Percentiles rank a stretch among this genome's conserved stretches.
These are phyloP conservation scores for Dinomys branickii DNA, from an alignment of 2,113 vertebrate genomes.

Conservation along the genomic window DNA sequence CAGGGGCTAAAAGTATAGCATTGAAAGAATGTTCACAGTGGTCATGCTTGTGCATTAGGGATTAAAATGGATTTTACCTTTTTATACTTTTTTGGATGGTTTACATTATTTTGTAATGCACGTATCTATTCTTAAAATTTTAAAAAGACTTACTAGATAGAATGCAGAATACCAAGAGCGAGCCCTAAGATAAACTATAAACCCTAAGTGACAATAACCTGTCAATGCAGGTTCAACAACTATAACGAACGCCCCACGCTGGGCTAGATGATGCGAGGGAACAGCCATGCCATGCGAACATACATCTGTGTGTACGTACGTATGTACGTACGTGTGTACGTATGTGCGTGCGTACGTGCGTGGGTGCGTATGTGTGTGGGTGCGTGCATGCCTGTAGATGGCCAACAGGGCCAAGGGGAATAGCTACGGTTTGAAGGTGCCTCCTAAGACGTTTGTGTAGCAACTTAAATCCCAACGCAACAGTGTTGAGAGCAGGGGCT, in stretches of 20 bases:
- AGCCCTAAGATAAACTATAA: background rate
- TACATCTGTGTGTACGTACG: too few species aligned
- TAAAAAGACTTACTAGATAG: background rate
- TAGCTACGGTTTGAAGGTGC: too few species aligned
- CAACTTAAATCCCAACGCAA: background rate
- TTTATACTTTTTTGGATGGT: background rate
- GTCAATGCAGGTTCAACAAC: rapidly evolving
- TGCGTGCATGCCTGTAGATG: background rate
- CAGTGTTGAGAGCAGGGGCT: too few species aligned
- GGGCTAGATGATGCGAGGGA: background rate
- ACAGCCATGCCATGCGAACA: too few species aligned
- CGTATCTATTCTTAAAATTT: background rate
- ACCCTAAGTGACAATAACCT: background rate
- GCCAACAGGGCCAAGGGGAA: rapidly evolving
- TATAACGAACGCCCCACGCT: rapidly evolving
- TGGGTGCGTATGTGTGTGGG: too few species aligned
- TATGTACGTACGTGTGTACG: too few species aligned
- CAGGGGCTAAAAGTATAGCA: background rate
- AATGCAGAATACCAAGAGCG: background rate
- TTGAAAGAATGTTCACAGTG: background rate
- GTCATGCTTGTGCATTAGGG: background rate
- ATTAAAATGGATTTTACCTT: background rate
- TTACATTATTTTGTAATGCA: background rate
- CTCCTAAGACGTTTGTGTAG: background rate
- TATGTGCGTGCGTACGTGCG: too few species aligned